These are phyloP conservation scores for Verasper variegatus DNA, from an alignment of 2,113 vertebrate genomes.

Conservation along the genomic window DNA sequence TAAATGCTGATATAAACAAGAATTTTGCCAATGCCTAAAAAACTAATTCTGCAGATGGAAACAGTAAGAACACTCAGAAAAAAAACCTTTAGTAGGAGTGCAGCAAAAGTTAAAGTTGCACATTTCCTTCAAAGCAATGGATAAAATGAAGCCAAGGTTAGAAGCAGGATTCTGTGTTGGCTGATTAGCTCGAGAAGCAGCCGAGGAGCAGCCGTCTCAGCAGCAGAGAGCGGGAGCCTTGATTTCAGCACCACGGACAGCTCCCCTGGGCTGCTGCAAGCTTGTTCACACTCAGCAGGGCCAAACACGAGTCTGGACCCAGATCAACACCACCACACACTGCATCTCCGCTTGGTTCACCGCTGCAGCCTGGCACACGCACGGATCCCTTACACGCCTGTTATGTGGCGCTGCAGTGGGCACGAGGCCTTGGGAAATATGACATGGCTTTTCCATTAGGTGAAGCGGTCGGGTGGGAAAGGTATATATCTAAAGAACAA, in stretches of 20 bases:
- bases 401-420: not conserved
- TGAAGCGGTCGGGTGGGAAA: not conserved
- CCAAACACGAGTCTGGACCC: conserved; percentile 43
- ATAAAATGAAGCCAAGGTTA: not conserved
- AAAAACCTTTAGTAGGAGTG: not conserved
- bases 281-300: conserved; percentile 55
- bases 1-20: not conserved
- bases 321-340: conserved; percentile 30
- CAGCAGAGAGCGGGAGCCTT: not conserved
- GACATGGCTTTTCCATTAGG: conserved; percentile 68
- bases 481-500: conserved; percentile 10
- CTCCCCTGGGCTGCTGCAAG: conserved; percentile 39
- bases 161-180: not conserved
- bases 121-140: not conserved
- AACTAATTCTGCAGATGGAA: not conserved
- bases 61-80: not conserved
- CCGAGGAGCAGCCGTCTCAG: not conserved
- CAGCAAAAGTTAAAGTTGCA: not conserved
- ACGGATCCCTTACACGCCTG: not conserved
- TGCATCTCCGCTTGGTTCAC: conserved; percentile 4
- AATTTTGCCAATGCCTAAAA: not conserved
- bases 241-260: conserved; percentile 67
- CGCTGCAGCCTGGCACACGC: not conserved
- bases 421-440: not conserved
- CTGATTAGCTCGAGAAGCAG: not conserved